phyloP scores from a whole-genome alignment of 2,888 invertebrate species.

The Cerceris rybyensis region DNA sequence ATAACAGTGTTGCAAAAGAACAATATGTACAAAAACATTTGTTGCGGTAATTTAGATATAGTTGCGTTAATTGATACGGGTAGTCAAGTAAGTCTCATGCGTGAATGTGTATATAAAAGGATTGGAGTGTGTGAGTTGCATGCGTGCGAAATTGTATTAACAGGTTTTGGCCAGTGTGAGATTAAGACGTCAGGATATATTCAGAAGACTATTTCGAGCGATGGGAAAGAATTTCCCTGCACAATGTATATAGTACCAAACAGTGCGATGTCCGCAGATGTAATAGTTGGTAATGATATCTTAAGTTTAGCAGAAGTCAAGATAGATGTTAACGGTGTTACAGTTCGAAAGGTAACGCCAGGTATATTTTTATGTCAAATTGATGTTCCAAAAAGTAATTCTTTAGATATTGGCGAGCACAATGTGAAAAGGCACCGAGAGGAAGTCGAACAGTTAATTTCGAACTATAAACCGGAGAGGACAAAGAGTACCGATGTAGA shows the following conservation, averaged over 20 bases:
- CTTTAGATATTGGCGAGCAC: neutral
- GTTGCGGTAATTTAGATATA: neutral
- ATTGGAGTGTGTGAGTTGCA: too few species aligned
- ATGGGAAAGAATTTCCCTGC: conserved; percentile 2
- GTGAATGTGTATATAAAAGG: neutral
- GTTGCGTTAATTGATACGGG: conserved; percentile 1
- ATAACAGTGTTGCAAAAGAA: neutral
- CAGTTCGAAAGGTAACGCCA: neutral
- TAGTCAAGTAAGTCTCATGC: conserved; percentile 2
- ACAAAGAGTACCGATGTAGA: conserved; percentile 11
- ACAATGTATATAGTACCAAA: too few species aligned
- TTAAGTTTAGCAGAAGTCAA: neutral
- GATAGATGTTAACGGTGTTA: neutral
- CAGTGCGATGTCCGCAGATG: neutral
- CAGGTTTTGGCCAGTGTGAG: conserved; percentile 7
- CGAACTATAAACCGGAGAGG: conserved; percentile 6
- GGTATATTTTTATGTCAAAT: neutral
- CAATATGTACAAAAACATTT: neutral
- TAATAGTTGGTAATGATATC: conserved; percentile 7
- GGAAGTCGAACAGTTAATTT: conserved; percentile 1
- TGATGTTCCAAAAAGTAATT: neutral
- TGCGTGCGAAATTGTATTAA: neutral
- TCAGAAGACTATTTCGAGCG: neutral
- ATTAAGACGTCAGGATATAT: neutral
- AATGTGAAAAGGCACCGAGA: neutral